phyloP scores from a whole-genome alignment of 2,113 vertebrate species.

The Chaetorhynchus papuensis region DNA sequence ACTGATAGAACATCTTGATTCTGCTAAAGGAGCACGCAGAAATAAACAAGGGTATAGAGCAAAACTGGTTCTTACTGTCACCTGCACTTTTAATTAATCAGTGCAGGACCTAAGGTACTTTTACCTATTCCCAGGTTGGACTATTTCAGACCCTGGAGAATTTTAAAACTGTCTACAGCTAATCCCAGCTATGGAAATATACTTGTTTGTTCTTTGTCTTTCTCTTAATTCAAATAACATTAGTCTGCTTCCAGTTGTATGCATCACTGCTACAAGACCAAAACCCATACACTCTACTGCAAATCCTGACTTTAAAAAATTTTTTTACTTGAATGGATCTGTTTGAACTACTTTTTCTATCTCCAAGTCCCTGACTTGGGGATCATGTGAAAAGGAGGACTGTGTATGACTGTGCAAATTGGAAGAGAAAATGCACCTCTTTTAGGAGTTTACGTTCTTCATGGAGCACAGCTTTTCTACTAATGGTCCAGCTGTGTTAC shows the following conservation, averaged over 20 bases:
- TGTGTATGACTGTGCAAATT: neutral
- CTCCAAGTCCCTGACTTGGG: neutral
- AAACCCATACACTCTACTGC: neutral
- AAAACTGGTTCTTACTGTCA: neutral
- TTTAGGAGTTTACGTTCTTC: neutral
- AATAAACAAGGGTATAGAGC: neutral
- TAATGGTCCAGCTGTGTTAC: neutral
- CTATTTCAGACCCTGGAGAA: neutral
- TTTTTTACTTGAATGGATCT: neutral
- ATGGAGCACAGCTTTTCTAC: neutral
- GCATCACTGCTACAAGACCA: neutral
- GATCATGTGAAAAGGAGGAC: neutral
- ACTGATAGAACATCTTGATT: neutral
- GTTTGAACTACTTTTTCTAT: neutral
- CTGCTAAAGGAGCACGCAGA: neutral
- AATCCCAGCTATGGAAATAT: neutral
- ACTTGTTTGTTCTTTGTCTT: neutral
- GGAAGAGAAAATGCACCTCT: neutral
- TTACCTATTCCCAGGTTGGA: neutral
- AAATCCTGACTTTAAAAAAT: neutral
- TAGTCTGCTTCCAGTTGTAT: neutral
- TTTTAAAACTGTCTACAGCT: neutral
- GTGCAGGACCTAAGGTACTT: neutral
- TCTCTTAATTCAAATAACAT: neutral
- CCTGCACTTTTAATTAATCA: neutral